Evolutionary conservation across 1,140 invertebrate genomes (phyloP), one percentile per base, ranked within the genome.

Genomic region (Formica exsecta): DNA sequence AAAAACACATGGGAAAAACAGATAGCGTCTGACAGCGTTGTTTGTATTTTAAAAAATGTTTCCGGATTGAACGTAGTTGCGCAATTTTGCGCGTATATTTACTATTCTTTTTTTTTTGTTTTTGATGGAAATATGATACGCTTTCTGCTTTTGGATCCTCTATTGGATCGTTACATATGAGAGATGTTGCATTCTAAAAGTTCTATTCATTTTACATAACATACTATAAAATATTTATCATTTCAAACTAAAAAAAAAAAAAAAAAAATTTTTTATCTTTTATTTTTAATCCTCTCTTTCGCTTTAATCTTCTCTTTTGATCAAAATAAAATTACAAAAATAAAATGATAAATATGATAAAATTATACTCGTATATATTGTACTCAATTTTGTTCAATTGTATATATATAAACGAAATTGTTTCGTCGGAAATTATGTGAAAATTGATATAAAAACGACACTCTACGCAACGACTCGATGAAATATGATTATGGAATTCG

Each of bases 21-120:
- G 13, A 29, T n/a, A 64, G 44, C 41, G 16, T 65, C 22, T 54
- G 22, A 13, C 3, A 13, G 16, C 48, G 29, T 57, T 36, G 57
- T 57, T 70, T 25, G 22, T 29, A 51, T 61, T 16, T 16, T 59
- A 59, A 4, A 57, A 44, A 22, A 3, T 36, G 76, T 41, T n/a
- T 80, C 38, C 59, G n/a, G 9, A 65, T 77, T 68, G 44, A 22
- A 80, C 7, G 19, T 36, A 70, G 44, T 25, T 41, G 36, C 62
- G 32, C 66, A 77, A 77, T 54, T 19, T n/a, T 38, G 76, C 3
- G 13, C 11, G 19, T 11, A 22, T 71, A 22, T 41, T 44, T 48
- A 16, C n/a, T 38, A 19, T 61, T 25, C 38, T 36, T 54, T 38
- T 36, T 54, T 38, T 36, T n/a, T 2, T 80, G 3, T 25, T 68